These are phyloP conservation scores for Australoheros scitulus DNA, from an alignment of 2,113 vertebrate genomes.

Conservation along the genomic window DNA sequence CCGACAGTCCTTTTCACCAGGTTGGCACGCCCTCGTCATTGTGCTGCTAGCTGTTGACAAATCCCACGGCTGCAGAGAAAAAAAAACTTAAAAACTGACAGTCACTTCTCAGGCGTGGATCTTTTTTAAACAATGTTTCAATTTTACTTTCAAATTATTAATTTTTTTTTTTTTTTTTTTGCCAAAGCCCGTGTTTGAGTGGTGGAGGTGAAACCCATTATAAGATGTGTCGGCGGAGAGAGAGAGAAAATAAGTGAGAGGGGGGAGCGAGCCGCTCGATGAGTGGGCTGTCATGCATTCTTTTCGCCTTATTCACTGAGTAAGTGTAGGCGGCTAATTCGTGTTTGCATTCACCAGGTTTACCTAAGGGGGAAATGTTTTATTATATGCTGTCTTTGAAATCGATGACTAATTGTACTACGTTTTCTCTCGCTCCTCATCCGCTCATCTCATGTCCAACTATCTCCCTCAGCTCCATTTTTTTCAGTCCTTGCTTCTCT, in stretches of 20 bases:
- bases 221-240: constrained; percentile 69
- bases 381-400: constrained; percentile 83
- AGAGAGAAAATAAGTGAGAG: constrained; percentile 45
- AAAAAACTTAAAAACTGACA: constrained; percentile 56
- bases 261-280: constrained; percentile 63
- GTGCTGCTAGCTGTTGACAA: constrained; percentile 50
- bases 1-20: constrained; percentile 58
- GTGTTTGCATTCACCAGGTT: constrained; percentile 83
- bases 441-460: constrained; percentile 30
- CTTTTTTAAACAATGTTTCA: constrained; percentile 68
- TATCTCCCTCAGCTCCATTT: constrained; percentile 23
- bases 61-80: constrained; percentile 2
- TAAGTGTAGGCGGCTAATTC: constrained; percentile 80
- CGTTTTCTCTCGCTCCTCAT: constrained; percentile 23
- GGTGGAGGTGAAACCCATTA: constrained; percentile 77
- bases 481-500: not conserved
- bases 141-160: constrained; percentile 65
- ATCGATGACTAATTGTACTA: constrained; percentile 82
- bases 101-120: constrained; percentile 46
- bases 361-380: constrained; percentile 84
- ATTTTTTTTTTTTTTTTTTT: constrained; percentile 5
- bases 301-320: constrained; percentile 81
- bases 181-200: constrained; percentile 42
- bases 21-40: constrained; percentile 66
- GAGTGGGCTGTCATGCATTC: constrained; percentile 81